These are phyloP conservation scores for Dendropsophus ebraccatus DNA, from an alignment of 2,113 vertebrate species.

Conservation along the genomic window DNA sequence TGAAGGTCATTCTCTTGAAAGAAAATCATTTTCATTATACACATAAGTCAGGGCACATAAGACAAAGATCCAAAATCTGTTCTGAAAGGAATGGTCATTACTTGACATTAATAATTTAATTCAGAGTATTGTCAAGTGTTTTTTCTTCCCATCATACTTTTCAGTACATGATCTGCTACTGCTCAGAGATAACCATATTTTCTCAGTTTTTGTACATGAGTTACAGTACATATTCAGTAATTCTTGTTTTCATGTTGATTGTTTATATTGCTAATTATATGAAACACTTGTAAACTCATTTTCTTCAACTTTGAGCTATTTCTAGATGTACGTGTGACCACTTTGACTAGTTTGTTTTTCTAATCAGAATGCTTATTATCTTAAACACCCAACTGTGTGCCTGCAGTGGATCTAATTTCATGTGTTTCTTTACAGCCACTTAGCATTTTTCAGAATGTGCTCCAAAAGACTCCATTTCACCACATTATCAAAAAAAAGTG, in stretches of 20 bases:
- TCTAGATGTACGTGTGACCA: background rate
- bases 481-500: background rate
- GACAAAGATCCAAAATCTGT: background rate
- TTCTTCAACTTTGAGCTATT: background rate
- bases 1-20: background rate
- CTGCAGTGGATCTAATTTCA: conserved; percentile 4
- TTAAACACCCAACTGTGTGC: background rate
- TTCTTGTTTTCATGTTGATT: background rate
- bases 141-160: too few species aligned
- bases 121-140: background rate
- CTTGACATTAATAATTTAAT: background rate
- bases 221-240: conserved; percentile 5
- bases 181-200: background rate
- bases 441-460: background rate
- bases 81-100: background rate
- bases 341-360: conserved; percentile 8
- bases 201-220: background rate
- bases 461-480: background rate
- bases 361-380: conserved; percentile 22
- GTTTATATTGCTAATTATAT: conserved; percentile 13
- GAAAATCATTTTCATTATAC: background rate
- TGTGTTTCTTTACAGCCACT: background rate
- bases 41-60: background rate
- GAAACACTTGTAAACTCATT: conserved; percentile 10
- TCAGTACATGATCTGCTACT: background rate